Conservation (phyloP, 2,888 invertebrate genomes). For the Timandra comae region DNA sequence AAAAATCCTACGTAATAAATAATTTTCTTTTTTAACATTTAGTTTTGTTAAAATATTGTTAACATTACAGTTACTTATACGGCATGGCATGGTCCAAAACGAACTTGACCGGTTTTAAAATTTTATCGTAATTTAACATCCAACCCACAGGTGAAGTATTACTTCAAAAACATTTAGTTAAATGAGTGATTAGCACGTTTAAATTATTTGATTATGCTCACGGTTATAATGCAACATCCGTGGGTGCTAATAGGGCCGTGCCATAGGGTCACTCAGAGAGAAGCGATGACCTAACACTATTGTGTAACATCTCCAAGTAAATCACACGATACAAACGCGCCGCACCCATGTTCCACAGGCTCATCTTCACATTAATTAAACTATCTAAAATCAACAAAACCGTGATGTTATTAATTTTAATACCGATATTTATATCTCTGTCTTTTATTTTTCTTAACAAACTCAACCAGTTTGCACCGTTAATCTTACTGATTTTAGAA, state of each 20-base stretch:
- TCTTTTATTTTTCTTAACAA: constrained; percentile 23
- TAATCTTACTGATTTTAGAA: constrained; percentile 14
- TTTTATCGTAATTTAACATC: no score
- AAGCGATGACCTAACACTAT: constrained; percentile 23
- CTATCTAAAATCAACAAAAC: constrained; percentile 15
- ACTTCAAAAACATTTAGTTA: constrained; percentile 8
- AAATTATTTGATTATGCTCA: constrained; percentile 12
- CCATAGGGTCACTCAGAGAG: constrained; percentile 37
- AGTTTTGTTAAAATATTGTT: no score
- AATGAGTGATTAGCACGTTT: constrained; percentile 12
- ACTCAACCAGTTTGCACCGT: constrained; percentile 26
- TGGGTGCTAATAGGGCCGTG: constrained; percentile 32
- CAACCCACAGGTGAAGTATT: constrained; percentile 9
- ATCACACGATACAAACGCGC: constrained; percentile 14
- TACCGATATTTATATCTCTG: no score
- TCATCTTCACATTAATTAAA: constrained; percentile 12
- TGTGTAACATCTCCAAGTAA: constrained; percentile 37
- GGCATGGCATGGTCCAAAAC: no score
- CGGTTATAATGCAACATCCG: constrained; percentile 15
- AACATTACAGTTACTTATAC: no score
- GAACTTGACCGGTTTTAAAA: no score
- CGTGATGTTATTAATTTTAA: constrained; percentile 18
- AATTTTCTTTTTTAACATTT: no score
- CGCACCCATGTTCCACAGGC: constrained; percentile 10
- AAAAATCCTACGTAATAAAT: no score